Evolutionary conservation across 1,140 invertebrate species (phyloP), one percentile per base, ranked within the genome.

Genomic region (Protaetia brevitarsis): DNA sequence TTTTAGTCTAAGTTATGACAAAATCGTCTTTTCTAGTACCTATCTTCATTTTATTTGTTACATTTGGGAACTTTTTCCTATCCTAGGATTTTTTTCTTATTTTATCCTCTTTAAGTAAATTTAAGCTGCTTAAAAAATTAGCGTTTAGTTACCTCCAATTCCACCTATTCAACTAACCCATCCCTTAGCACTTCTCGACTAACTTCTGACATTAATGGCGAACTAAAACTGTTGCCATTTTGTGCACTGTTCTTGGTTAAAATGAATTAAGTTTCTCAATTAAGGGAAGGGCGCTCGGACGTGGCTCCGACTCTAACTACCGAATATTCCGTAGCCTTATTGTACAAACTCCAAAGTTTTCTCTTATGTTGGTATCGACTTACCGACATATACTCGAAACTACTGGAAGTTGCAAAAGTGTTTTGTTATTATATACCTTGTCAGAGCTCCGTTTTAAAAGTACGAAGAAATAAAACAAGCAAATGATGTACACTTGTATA

Each of bases 261-360:
- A 74, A 74, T 74, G 73, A 74, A 74, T 74, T 74, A 74, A 74
- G 73, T 74, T 74, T 74, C 69, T 67, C 73, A 72, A 74, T 73
- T 74, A 74, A 71, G 66, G 66, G 68, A 69, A 59, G 57, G 27
- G 51, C 11, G 57, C 29, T 28, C 16, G 28, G 57, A 59, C 30
- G 29, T 31, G 57, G 29, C 30, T 30, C 57, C 13, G 41, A 51
- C 41, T 51, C 21, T 51, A 51, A 51, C 41, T 51, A 51, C 19
- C 19, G 41, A 19, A 51, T 51, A 51, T 19, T 51, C 41, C 26
- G 19, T 23, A 23, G 26, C 26, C 13, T 3, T 51, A 51, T 51
- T 51, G 41, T 23, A 51, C 13, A 51, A 51, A 51, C 41, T 51
- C 41, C 19, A 19, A 51, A 51, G 19, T 51, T 51, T 51, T 51